Evolutionary conservation across 1,140 invertebrate genomes (phyloP).

Genomic region (Drosophila novamexicana): DNA sequence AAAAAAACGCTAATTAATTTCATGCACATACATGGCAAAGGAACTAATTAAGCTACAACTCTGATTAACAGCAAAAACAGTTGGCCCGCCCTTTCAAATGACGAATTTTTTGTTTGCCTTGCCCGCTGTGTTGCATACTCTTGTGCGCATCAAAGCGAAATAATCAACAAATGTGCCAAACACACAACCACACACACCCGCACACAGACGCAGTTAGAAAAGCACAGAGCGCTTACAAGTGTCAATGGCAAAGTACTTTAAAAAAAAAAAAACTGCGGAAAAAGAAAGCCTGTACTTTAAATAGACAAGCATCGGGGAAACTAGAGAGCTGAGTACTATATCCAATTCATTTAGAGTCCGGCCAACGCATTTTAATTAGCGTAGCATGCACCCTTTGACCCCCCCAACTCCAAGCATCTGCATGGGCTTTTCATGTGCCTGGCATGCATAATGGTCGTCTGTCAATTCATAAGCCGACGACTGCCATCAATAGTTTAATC

Average conservation of each 20-base stretch:
- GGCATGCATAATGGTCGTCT: constrained; percentile 64
- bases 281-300: constrained; percentile 33
- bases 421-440: constrained; percentile 4
- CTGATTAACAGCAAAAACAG: constrained; percentile 71
- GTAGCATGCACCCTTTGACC: constrained; percentile 60
- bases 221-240: constrained; percentile 60
- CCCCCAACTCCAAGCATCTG: background rate
- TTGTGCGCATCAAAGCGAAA: constrained; percentile 79
- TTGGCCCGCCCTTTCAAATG: constrained; percentile 65
- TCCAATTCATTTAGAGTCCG: constrained; percentile 46
- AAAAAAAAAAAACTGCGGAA: constrained; percentile 33
- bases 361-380: constrained; percentile 71
- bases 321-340: background rate
- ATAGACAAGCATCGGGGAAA: constrained; percentile 13
- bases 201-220: constrained; percentile 2
- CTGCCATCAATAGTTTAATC: constrained; percentile 75
- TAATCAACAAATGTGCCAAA: constrained; percentile 79
- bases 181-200: constrained; percentile 30
- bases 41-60: constrained; percentile 75
- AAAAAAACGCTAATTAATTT: constrained; percentile 73
- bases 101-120: constrained; percentile 52
- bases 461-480: constrained; percentile 49
- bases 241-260: constrained; percentile 60
- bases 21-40: constrained; percentile 66
- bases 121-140: constrained; percentile 62